phyloP scores from a whole-genome alignment of 2,888 invertebrate genomes.

The Apotomis capreana region DNA sequence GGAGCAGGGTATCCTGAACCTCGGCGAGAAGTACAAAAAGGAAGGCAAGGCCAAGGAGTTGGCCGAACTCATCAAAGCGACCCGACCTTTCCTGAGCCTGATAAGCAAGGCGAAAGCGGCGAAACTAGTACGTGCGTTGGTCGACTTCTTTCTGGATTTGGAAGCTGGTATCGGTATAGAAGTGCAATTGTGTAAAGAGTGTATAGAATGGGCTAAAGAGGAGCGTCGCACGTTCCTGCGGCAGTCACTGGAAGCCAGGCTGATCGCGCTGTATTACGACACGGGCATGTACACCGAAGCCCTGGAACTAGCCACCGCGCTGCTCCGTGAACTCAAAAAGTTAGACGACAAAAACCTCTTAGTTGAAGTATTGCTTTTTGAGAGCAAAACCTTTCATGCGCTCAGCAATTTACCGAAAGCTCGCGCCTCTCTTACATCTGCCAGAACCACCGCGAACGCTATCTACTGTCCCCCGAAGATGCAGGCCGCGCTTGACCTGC shows the following conservation, averaged over 20 bases:
- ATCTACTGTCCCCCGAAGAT: conserved; percentile 99
- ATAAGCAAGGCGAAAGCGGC: conserved; percentile 99
- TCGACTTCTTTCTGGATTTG: conserved; percentile 98
- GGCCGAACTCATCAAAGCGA: conserved; percentile 96
- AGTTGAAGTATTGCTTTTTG: conserved; percentile 98
- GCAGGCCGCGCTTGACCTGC: conserved; percentile 98
- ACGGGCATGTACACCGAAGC: conserved; percentile 95
- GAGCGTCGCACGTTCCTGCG: conserved; percentile 98
- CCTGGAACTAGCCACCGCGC: conserved; percentile 90
- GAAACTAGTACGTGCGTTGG: conserved; percentile 97
- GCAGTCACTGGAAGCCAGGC: conserved; percentile 96
- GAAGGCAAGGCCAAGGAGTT: conserved; percentile 96
- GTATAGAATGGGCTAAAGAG: conserved; percentile 99
- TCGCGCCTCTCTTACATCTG: conserved; percentile 97
- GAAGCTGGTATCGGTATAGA: conserved; percentile 98
- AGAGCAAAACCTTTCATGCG: conserved; percentile 99
- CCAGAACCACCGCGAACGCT: conserved; percentile 99
- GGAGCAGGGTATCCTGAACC: conserved; percentile 96
- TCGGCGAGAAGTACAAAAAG: conserved; percentile 96
- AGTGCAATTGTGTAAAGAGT: conserved; percentile 96
- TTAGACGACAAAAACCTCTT: conserved; percentile 99
- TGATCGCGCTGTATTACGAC: conserved; percentile 97
- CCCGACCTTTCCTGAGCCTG: conserved; percentile 95
- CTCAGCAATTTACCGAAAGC: conserved; percentile 98
- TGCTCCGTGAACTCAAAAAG: conserved; percentile 98